Evolutionary conservation across 2,113 vertebrate genomes (phyloP), one percentile per base, ranked within the genome.

Genomic region (Rhabdornis inornatus): DNA sequence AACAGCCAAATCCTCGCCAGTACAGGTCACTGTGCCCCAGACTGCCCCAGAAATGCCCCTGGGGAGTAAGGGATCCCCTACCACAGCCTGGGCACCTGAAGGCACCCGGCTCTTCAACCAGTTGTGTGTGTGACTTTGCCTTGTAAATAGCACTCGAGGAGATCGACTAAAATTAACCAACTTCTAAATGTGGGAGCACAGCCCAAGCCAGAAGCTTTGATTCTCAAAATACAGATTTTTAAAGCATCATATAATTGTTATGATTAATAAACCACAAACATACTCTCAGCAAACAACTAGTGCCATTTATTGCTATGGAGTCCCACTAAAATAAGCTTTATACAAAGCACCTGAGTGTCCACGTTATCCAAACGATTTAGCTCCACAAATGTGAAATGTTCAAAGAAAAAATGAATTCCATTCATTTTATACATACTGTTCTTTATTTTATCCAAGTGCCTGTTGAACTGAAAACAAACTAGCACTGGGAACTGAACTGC

Each of bases 361-460:
- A 8, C 15, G 45, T 71, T 71, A 91, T 39, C 61, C 57, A 75
- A 81, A 64, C 2, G 59, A 92, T 49, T 71, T 64, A 72, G 49
- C 49, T 74, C n/a, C 57, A 39, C 47, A 86, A 90, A 92, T 31
- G 44, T 45, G 52, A 94, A 83, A 83, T 45, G 44, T 81, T 83
- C 55, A 83, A 89, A 90, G 63, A 68, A 86, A 90, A 95, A 93
- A 44, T 25, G 3, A 94, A 95, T 86, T 93, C 90, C 56, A 68
- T 83, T 92, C 64, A 90, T 96, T 93, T 96, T 52, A 83, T 47
- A 90, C 82, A 86, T 83, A 56, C 64, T 89, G 60, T 64, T 88
- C 78, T 52, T 56, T 63, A 74, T 81, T 88, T 93, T 77, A 71
- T 83, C 90, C 80, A 82, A 87, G 19, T 37, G 71, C 49, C 60